Evolutionary conservation across 2,113 vertebrate genomes (phyloP).

Genomic region (Corythornis vintsioides): DNA sequence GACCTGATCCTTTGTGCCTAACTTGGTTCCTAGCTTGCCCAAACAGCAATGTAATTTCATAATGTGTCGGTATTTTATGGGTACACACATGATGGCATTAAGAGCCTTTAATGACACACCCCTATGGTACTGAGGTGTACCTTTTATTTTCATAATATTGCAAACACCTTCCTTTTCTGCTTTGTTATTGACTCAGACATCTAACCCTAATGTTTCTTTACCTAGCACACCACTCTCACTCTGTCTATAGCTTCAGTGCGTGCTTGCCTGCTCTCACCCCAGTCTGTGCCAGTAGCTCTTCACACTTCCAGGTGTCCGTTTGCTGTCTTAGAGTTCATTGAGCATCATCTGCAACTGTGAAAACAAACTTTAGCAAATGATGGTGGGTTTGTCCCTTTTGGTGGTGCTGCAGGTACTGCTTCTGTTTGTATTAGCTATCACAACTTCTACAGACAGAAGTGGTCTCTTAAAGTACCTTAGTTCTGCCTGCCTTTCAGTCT

Average conservation of each 20-base stretch:
- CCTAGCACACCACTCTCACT: not conserved
- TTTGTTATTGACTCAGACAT: slow-evolving; percentile 18
- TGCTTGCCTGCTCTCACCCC: not conserved
- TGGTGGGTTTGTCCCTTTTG: not conserved
- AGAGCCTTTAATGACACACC: not conserved
- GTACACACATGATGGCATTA: not conserved
- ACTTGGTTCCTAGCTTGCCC: not conserved
- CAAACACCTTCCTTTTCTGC: not conserved
- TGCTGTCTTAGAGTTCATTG: not conserved
- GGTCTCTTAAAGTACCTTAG: not conserved
- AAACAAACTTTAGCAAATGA: not conserved
- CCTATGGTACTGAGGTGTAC: not conserved
- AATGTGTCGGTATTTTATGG: slow-evolving; percentile 28
- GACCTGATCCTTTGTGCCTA: not conserved
- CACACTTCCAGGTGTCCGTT: not conserved
- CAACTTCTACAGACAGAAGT: not conserved
- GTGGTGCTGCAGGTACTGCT: not conserved
- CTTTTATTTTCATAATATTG: slow-evolving; percentile 38
- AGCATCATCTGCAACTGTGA: not conserved
- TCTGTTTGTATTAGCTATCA: fast-evolving
- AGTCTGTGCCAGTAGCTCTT: not conserved
- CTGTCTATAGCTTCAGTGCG: not conserved
- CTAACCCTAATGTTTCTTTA: not conserved
- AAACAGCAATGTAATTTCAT: not conserved
- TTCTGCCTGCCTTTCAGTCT: not conserved